Evolutionary conservation across 2,113 vertebrate genomes (phyloP).

Genomic region (Pristiophorus japonicus): DNA sequence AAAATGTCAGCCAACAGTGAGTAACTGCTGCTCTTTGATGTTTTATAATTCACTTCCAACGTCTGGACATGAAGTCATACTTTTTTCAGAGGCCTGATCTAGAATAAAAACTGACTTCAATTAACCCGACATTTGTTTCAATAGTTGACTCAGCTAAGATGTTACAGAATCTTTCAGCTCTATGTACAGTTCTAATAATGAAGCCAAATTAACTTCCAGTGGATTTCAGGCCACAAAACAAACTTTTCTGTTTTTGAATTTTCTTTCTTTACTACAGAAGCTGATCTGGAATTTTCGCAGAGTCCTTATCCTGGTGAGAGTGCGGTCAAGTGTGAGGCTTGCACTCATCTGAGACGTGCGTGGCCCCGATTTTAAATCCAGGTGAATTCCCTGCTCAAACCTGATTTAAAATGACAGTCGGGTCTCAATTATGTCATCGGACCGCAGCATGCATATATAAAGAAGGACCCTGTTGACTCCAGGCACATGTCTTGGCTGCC

Average conservation of each 20-base stretch:
- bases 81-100: not conserved
- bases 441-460: no score
- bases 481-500: no score
- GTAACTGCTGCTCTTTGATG: not conserved
- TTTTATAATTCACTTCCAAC: not conserved
- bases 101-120: slow-evolving; percentile 17
- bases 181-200: not conserved
- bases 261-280: not conserved
- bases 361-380: no score
- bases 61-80: not conserved
- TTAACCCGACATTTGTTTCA: not conserved
- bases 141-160: not conserved
- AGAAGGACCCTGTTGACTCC: no score
- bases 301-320: not conserved
- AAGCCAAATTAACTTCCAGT: not conserved
- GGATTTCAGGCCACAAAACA: not conserved
- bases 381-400: no score
- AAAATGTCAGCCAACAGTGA: not conserved
- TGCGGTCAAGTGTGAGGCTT: not conserved
- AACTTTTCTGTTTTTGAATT: not conserved
- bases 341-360: no score
- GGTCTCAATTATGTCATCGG: no score
- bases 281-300: not conserved
- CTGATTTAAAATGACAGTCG: no score
- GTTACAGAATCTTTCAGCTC: not conserved